Evolutionary conservation across 2,113 vertebrate species (phyloP).

Genomic region (Cariama cristata): DNA sequence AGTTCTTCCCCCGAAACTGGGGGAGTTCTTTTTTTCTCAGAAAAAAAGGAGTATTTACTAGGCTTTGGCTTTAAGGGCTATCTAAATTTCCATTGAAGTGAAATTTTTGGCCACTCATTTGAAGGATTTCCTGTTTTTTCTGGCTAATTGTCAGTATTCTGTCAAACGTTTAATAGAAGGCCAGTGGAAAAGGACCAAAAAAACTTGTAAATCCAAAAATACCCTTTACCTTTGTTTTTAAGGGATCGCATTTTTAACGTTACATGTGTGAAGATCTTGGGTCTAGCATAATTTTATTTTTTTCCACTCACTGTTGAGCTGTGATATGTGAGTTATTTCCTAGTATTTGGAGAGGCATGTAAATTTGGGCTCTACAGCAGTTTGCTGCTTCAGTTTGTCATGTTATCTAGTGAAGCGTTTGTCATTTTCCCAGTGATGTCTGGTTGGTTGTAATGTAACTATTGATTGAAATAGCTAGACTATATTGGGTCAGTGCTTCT

Average conservation of each 20-base stretch:
- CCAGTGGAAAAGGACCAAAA: neutral
- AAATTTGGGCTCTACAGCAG: neutral
- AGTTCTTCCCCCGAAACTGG: neutral
- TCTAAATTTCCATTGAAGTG: neutral
- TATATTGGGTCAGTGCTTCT: neutral
- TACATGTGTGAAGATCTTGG: neutral
- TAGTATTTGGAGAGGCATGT: neutral
- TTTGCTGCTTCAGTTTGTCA: neutral
- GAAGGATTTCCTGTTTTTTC: constrained; percentile 48
- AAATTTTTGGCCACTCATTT: neutral
- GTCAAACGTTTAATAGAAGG: neutral
- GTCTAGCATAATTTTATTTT: neutral
- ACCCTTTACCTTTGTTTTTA: neutral
- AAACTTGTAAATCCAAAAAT: neutral
- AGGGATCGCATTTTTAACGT: neutral
- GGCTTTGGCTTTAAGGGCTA: neutral
- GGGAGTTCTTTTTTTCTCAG: neutral
- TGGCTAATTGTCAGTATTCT: constrained; percentile 5
- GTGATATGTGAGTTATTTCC: neutral
- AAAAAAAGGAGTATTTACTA: neutral
- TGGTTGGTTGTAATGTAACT: neutral
- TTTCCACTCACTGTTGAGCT: neutral
- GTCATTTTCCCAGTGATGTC: neutral
- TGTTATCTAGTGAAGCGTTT: neutral
- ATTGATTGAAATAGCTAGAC: neutral